Evolutionary conservation across 2,113 vertebrate genomes (phyloP).

Genomic region (Pelusios castaneus): DNA sequence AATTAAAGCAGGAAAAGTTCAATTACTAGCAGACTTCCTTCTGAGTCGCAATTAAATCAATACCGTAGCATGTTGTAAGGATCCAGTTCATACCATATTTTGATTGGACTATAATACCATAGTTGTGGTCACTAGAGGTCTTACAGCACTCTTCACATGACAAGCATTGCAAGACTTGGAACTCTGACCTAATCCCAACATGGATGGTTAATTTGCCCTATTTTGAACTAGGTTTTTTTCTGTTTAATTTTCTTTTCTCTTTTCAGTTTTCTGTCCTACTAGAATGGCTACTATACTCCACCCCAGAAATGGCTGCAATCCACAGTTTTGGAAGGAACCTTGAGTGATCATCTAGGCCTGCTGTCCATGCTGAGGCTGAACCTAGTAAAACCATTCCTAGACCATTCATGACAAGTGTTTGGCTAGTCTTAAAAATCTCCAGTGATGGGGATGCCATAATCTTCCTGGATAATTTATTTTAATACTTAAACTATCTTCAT

Average conservation of each 20-base stretch:
- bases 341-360: not conserved
- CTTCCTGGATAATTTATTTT: not conserved
- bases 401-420: not conserved
- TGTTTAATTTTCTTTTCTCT: not conserved
- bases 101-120: not conserved
- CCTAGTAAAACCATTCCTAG: not conserved
- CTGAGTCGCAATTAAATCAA: not conserved
- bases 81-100: not conserved
- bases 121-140: not conserved
- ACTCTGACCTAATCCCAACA: accelerated
- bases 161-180: accelerated
- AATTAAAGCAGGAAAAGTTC: not conserved
- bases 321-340: not conserved
- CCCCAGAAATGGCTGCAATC: not conserved
- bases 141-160: accelerated
- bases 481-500: not conserved
- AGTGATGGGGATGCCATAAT: not conserved
- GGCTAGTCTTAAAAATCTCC: not conserved
- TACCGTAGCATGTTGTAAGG: not conserved
- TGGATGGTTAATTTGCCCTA: not conserved
- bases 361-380: not conserved
- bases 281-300: not conserved
- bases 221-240: not conserved
- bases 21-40: not conserved
- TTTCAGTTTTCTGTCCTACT: not conserved